Conservation (phyloP, 2,797 vertebrate species). For the Margarornis squamiger region DNA sequence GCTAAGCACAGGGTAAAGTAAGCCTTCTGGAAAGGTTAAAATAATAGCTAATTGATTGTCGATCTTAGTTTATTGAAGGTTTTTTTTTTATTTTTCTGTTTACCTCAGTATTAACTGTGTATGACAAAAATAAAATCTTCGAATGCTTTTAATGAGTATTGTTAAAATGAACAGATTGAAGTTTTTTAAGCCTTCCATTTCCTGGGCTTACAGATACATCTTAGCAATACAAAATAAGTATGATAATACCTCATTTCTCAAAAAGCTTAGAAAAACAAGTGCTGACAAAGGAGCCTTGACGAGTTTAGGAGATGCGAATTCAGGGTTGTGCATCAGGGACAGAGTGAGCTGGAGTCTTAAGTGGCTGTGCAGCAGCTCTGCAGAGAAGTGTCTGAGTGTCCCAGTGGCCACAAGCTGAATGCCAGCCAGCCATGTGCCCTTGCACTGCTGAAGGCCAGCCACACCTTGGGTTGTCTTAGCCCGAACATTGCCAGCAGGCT, state of each 20-base stretch:
- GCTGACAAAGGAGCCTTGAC: neutral
- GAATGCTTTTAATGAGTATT: neutral
- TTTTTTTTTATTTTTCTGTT: neutral
- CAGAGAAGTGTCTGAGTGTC: rapidly evolving
- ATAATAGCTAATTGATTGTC: conserved; percentile 25
- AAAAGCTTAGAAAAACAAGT: conserved; percentile 15
- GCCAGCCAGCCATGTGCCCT: rapidly evolving
- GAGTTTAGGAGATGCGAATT: neutral
- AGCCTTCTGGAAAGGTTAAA: conserved; percentile 45
- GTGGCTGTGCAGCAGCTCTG: neutral
- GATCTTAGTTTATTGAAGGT: neutral
- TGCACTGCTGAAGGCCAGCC: neutral
- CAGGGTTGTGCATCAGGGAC: neutral
- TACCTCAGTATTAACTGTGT: neutral
- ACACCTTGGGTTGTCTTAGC: neutral
- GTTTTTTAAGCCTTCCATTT: conserved; percentile 28
- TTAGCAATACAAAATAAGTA: neutral
- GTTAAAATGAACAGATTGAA: conserved; percentile 14
- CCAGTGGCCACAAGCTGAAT: neutral
- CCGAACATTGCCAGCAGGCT: neutral
- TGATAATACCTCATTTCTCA: neutral
- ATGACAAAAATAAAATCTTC: neutral
- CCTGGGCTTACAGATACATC: neutral
- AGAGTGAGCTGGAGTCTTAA: neutral
- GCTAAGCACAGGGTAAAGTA: neutral